Evolutionary conservation across 64 coral and sea anemone genomes (phyloP).

Genomic region (Montipora efflorescens): DNA sequence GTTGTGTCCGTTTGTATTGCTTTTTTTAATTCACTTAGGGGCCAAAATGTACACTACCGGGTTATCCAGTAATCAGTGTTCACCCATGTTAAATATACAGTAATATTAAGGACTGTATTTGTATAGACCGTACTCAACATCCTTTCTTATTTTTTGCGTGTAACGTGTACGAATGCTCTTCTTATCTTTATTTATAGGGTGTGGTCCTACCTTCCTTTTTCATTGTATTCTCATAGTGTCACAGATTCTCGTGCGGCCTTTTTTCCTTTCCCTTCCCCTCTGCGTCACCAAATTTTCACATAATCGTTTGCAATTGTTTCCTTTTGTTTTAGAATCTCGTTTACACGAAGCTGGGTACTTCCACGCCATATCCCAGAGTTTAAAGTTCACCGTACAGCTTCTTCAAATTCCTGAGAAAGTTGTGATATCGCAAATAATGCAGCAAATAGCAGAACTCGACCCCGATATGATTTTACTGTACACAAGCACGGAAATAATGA

Average conservation of each 20-base stretch:
- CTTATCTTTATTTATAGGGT: too few species aligned
- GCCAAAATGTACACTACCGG: too few species aligned
- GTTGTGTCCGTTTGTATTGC: too few species aligned
- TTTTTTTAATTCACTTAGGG: too few species aligned
- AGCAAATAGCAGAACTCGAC: neutral
- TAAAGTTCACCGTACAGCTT: neutral
- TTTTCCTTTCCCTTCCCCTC: neutral
- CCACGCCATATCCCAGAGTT: neutral
- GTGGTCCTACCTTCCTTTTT: neutral
- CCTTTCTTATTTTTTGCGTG: too few species aligned
- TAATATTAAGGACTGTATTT: too few species aligned
- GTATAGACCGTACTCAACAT: too few species aligned
- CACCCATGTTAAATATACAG: too few species aligned
- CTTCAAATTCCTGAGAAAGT: neutral
- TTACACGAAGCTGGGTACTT: constrained; percentile 16
- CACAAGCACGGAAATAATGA: neutral
- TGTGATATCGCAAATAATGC: neutral
- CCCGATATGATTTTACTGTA: constrained; percentile 5
- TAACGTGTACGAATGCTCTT: too few species aligned
- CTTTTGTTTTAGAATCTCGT: neutral
- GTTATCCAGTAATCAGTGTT: too few species aligned
- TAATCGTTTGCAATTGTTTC: neutral
- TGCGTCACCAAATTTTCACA: neutral
- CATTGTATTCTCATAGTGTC: neutral
- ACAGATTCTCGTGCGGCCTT: too few species aligned